Evolutionary conservation across 2,888 invertebrate genomes (phyloP).

Genomic region (Phyto melanocephala): DNA sequence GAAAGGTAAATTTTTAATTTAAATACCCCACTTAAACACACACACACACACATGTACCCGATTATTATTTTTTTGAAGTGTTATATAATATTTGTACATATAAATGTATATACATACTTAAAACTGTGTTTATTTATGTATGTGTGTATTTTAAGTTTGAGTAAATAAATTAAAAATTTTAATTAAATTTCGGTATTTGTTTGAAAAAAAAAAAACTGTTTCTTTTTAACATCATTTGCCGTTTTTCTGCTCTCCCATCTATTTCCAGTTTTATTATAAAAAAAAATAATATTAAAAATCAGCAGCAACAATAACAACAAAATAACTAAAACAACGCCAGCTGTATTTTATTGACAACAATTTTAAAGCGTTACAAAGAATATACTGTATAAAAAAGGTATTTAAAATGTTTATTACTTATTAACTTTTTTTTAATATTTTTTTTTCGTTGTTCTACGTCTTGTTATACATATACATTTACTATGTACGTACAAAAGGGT

Average conservation of each 20-base stretch:
- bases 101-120: too few species aligned
- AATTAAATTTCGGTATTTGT: background rate
- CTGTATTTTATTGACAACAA: slow-evolving; percentile 56
- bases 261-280: slow-evolving; percentile 44
- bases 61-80: too few species aligned
- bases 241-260: slow-evolving; percentile 38
- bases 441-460: background rate
- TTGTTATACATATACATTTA: too few species aligned
- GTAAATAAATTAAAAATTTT: background rate
- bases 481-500: too few species aligned
- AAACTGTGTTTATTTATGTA: too few species aligned
- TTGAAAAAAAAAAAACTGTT: background rate
- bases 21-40: background rate
- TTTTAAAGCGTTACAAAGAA: slow-evolving; percentile 30
- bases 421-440: background rate
- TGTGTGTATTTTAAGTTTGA: too few species aligned
- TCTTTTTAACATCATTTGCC: slow-evolving; percentile 20
- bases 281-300: background rate
- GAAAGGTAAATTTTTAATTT: too few species aligned
- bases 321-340: slow-evolving; percentile 34
- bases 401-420: slow-evolving; percentile 24
- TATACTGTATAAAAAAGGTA: slow-evolving; percentile 37
- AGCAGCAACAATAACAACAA: background rate
- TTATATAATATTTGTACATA: too few species aligned
- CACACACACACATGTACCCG: background rate